These are phyloP conservation scores for Coenonympha arcania DNA, from an alignment of 2,888 invertebrate species.

Conservation along the genomic window DNA sequence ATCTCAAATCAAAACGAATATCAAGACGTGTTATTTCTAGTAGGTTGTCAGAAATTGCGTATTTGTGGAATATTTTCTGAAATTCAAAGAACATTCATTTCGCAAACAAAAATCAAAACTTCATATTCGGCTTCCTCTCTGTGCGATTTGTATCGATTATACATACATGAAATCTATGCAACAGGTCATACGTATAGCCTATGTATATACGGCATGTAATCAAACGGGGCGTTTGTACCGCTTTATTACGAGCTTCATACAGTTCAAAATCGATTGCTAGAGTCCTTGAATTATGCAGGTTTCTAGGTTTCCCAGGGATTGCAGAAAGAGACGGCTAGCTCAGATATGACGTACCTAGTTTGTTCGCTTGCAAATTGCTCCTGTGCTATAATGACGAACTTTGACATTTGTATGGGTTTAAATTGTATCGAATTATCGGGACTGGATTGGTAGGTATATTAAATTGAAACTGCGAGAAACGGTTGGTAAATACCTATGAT, in stretches of 20 bases:
- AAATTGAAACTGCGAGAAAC: neutral
- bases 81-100: neutral
- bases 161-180: constrained; percentile 36
- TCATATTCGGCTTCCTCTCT: constrained; percentile 3
- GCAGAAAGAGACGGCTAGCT: constrained; percentile 56
- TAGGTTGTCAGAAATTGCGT: no score
- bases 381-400: constrained; percentile 35
- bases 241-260: constrained; percentile 36
- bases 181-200: constrained; percentile 36
- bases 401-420: constrained; percentile 38
- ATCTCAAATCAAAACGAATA: no score
- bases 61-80: neutral
- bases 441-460: neutral
- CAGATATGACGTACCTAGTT: constrained; percentile 36
- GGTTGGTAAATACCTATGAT: no score
- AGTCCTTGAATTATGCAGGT: constrained; percentile 30
- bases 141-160: constrained; percentile 38
- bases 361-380: constrained; percentile 40
- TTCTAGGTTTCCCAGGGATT: constrained; percentile 60
- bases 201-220: neutral
- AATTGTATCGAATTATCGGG: constrained; percentile 18
- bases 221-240: neutral
- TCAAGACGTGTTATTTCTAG: no score
- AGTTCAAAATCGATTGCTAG: constrained; percentile 36
- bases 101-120: neutral